phyloP scores from a whole-genome alignment of 2,797 vertebrate species.

The Sebastes alutus region DNA sequence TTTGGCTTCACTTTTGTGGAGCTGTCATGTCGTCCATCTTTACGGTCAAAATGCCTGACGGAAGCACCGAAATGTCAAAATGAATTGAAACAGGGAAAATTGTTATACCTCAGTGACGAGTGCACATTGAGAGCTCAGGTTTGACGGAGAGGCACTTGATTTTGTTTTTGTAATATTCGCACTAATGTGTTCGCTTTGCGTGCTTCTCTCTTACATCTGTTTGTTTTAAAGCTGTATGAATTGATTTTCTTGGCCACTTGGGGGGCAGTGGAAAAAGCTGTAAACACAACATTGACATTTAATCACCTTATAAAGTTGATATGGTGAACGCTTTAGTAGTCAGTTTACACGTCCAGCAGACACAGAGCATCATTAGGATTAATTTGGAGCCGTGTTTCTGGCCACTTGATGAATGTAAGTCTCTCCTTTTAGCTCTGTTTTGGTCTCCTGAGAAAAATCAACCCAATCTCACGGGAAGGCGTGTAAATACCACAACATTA shows the following conservation, averaged over 20 bases:
- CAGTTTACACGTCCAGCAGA: not conserved
- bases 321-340: not conserved
- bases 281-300: not conserved
- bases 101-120: not conserved
- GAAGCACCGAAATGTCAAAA: not conserved
- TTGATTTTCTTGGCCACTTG: not conserved
- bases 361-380: not conserved
- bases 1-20: too few relatives aligned
- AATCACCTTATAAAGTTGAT: not conserved
- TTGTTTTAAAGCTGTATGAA: not conserved
- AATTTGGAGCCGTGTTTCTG: not conserved
- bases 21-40: too few relatives aligned
- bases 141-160: not conserved
- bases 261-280: not conserved
- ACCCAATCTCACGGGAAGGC: too few relatives aligned
- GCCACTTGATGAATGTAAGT: not conserved
- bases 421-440: too few relatives aligned
- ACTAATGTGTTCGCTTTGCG: not conserved
- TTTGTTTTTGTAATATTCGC: not conserved
- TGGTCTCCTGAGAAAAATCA: too few relatives aligned
- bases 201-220: not conserved
- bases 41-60: not conserved
- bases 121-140: not conserved
- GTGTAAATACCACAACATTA: too few relatives aligned
- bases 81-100: not conserved